These are phyloP conservation scores for Cheilinus undulatus DNA, from an alignment of 2,113 vertebrate genomes.

Conservation along the genomic window DNA sequence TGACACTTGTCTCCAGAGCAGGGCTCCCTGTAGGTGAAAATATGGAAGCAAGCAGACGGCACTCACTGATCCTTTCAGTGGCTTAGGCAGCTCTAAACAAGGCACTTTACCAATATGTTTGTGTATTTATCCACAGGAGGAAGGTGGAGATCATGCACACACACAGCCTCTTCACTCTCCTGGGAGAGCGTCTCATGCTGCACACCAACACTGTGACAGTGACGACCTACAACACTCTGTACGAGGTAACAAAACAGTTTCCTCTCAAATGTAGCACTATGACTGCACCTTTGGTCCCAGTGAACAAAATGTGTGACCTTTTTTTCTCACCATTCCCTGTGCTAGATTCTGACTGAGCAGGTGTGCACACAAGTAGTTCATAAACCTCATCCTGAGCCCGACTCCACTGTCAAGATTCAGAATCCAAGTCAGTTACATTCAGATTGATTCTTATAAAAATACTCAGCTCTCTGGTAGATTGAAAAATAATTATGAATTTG, in stretches of 20 bases:
- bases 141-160: conserved; percentile 99
- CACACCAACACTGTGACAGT: conserved; percentile 93
- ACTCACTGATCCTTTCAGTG: conserved; percentile 55
- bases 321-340: neutral
- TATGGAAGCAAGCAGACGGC: conserved; percentile 36
- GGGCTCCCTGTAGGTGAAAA: conserved; percentile 45
- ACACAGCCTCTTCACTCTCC: conserved; percentile 96
- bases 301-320: conserved; percentile 8
- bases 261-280: neutral
- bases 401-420: conserved; percentile 97
- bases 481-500: conserved; percentile 5
- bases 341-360: conserved; percentile 97
- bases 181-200: conserved; percentile 94
- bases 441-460: neutral
- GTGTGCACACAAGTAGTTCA: conserved; percentile 98
- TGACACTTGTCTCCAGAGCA: conserved; percentile 65
- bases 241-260: conserved; percentile 87
- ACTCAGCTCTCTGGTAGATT: neutral
- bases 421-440: conserved; percentile 97
- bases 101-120: conserved; percentile 44
- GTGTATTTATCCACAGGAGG: conserved; percentile 81
- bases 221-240: conserved; percentile 96
- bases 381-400: conserved; percentile 97
- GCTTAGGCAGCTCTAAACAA: conserved; percentile 67
- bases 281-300: neutral